Evolutionary conservation across 2,113 vertebrate genomes (phyloP), one percentile per base, ranked within the genome.

Genomic region (Saguinus imperator): DNA sequence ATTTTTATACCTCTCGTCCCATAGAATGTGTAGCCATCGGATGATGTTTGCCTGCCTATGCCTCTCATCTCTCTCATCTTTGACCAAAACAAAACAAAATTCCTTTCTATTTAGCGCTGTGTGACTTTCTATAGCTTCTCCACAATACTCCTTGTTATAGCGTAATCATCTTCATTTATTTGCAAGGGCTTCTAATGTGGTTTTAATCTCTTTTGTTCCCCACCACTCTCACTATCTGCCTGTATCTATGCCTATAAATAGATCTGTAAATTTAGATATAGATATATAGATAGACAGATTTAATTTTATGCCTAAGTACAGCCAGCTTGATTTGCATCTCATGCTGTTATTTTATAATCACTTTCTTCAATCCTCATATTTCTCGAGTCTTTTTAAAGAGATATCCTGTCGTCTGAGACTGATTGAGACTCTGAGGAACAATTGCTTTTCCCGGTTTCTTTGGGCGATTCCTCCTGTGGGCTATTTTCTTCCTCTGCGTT

Each of bases 301-400:
- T 81, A 40, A 23, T 79, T 81, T 82, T 25, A 94, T 72, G 93
- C 82, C 57, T 73, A 29, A 91, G 66, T 88, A 82, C 17, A 92
- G 18, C 35, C 85, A 81, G 50, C 37, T 82, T 58, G 72, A 87
- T 87, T 82, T 93, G 57, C 29, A 94, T 80, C 81, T 61, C 72
- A 35, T 45, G 55, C 48, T 75, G 70, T 85, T 85, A 83, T 66
- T 89, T 91, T 68, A 75, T 75, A 87, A 68, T 75, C 55, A 40
- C 29, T n/a, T 82, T 68, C 94, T 89, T 94, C 43, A n/a, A 48
- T 77, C 8, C 77, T 92, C 58, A 18, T 68, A 82, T 86, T 97
- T 87, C 87, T 89, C 61, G n/a, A 64, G 35, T 68, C 85, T 80
- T 87, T 94, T 81, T 83, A 84, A 80, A 37, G 87, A 89, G 35